A percentile compares a stretch with the other conserved stretches of the same genome.
phyloP scores from a whole-genome alignment of 2,797 vertebrate species.

The Alexandromys oeconomus region DNA sequence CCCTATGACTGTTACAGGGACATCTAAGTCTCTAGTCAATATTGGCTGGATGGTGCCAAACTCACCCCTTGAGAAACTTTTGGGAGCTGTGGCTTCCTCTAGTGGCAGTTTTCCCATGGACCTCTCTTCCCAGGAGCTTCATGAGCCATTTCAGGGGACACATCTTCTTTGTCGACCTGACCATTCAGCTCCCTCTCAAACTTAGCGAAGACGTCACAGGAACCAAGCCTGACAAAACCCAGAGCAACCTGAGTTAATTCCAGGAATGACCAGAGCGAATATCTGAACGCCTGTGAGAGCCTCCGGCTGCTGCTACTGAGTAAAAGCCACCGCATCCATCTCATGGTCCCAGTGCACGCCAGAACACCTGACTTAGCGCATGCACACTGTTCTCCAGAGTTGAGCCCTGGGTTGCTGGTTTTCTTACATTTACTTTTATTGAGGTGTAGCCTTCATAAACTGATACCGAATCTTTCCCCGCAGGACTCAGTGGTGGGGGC shows the following conservation, averaged over 20 bases:
- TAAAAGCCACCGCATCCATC: neutral
- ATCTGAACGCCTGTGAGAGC: neutral
- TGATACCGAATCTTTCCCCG: neutral
- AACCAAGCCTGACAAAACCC: neutral
- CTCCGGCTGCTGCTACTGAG: neutral
- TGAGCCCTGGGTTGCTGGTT: neutral
- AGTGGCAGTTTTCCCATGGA: neutral
- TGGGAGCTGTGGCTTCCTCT: neutral
- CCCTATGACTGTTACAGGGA: neutral
- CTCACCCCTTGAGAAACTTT: neutral
- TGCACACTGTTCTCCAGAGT: neutral
- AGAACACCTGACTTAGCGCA: neutral
- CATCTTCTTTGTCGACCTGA: neutral
- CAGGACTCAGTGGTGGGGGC: neutral
- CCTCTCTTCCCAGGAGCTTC: neutral
- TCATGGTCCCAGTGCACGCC: neutral
- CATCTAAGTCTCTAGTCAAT: neutral
- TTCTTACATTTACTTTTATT: conserved; percentile 1
- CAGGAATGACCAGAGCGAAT: neutral
- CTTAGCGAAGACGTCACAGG: neutral
- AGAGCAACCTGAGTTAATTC: neutral
- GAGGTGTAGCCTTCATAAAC: neutral
- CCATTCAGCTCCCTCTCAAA: neutral
- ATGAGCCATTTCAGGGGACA: neutral
- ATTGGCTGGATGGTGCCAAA: neutral